A percentile compares a stretch with the other conserved stretches of the same genome.
These are phyloP conservation scores for Atrina japonica DNA, from an alignment of 2,888 invertebrate species.

Conservation along the genomic window DNA sequence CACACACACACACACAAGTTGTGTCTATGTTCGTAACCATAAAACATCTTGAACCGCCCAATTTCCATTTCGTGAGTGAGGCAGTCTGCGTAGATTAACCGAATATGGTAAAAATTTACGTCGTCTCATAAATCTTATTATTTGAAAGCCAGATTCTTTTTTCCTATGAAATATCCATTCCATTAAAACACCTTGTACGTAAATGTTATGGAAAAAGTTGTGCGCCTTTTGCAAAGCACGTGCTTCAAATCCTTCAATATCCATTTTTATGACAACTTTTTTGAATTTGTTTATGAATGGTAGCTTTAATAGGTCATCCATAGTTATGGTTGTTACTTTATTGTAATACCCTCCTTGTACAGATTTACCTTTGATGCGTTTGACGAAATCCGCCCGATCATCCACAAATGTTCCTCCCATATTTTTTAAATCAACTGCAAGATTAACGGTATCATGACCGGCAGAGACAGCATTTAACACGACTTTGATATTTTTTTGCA, in stretches of 20 bases:
- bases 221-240: slow-evolving; percentile 27
- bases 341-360: slow-evolving; percentile 27
- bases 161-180: slow-evolving; percentile 39
- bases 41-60: slow-evolving; percentile 32
- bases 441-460: slow-evolving; percentile 9
- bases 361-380: slow-evolving; percentile 23
- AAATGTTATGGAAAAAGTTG: slow-evolving; percentile 23
- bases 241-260: slow-evolving; percentile 36
- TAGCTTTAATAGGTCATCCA: slow-evolving; percentile 28
- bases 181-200: slow-evolving; percentile 28
- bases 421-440: slow-evolving; percentile 27
- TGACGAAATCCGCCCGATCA: slow-evolving; percentile 17
- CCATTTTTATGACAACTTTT: slow-evolving; percentile 39
- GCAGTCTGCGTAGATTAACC: neutral
- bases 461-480: slow-evolving; percentile 30
- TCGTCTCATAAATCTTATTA: slow-evolving; percentile 19
- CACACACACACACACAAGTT: too few relatives aligned
- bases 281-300: slow-evolving; percentile 21
- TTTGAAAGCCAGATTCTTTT: slow-evolving; percentile 18
- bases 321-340: slow-evolving; percentile 19
- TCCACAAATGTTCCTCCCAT: slow-evolving; percentile 30
- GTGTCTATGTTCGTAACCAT: slow-evolving; percentile 20
- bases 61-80: slow-evolving; percentile 12
- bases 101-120: slow-evolving; percentile 22
- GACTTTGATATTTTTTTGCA: slow-evolving; percentile 13